A percentile compares a stretch with the other conserved stretches of the same genome.
These are phyloP conservation scores for Erpornis zantholeuca DNA, from an alignment of 2,113 vertebrate species.

Conservation along the genomic window DNA sequence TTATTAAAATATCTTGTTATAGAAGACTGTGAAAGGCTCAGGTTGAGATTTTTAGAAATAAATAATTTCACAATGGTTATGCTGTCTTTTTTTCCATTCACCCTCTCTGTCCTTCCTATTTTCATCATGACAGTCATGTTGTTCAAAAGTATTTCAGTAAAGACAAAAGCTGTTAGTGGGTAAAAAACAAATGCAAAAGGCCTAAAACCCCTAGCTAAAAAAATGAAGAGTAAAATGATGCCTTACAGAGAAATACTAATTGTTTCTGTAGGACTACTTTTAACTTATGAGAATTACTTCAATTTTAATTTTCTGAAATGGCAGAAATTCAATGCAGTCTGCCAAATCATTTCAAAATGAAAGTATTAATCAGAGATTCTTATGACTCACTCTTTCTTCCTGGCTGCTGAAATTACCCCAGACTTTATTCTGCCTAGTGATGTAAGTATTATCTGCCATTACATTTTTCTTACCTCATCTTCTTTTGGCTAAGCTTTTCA, in stretches of 20 bases:
- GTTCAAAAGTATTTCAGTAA: not conserved
- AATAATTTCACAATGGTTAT: not conserved
- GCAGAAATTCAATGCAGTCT: not conserved
- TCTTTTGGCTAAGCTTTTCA: not conserved
- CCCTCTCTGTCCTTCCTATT: not conserved
- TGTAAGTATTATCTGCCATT: not conserved
- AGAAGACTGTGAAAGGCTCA: not conserved
- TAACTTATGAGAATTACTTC: not conserved
- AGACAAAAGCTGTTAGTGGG: not conserved
- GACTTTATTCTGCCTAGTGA: not conserved
- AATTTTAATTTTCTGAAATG: constrained; percentile 9
- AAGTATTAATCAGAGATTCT: not conserved
- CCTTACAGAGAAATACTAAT: not conserved
- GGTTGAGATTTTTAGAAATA: not conserved
- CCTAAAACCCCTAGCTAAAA: not conserved
- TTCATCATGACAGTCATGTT: not conserved
- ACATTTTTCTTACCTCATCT: not conserved
- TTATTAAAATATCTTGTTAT: not conserved
- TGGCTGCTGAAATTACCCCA: not conserved
- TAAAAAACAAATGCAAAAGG: not conserved
- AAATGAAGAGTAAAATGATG: not conserved
- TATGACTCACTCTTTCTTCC: not conserved
- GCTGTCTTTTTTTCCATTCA: not conserved
- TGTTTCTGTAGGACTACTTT: not conserved
- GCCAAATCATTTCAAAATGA: not conserved